Percentiles rank a stretch among this genome's conserved stretches.
Evolutionary conservation across 2,797 vertebrate species (phyloP).

Genomic region (Ambastaia sidthimunki): DNA sequence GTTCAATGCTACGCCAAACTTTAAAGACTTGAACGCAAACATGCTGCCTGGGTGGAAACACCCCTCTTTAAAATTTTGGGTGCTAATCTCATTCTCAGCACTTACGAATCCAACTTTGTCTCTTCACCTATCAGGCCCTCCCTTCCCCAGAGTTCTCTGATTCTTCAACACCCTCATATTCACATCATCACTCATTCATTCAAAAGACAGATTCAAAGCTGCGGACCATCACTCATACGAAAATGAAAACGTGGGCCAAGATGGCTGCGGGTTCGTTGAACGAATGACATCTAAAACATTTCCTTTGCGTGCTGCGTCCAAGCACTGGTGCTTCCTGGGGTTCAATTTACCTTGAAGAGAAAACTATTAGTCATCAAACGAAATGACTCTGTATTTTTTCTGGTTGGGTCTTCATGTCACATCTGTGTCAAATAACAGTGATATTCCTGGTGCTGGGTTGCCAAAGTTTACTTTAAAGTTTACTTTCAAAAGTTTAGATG

Average conservation of each 20-base stretch:
- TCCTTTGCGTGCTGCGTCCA: conserved; percentile 27
- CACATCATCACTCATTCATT: conserved; percentile 41
- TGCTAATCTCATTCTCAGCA: not conserved
- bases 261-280: conserved; percentile 37
- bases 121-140: conserved; percentile 6
- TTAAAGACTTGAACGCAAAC: not conserved
- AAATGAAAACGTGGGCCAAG: conserved; percentile 23
- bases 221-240: conserved; percentile 29
- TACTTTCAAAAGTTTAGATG: not conserved
- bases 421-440: conserved; percentile 29
- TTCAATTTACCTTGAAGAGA: conserved; percentile 41
- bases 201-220: conserved; percentile 30
- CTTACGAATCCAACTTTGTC: not conserved
- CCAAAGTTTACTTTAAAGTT: conserved; percentile 5
- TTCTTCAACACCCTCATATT: conserved; percentile 27
- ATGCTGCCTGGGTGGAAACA: not conserved
- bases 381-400: conserved; percentile 13
- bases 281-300: conserved; percentile 45
- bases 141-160: not conserved
- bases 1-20: not conserved
- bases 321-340: conserved; percentile 33
- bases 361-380: conserved; percentile 33
- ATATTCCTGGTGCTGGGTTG: not conserved
- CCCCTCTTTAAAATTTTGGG: not conserved
- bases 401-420: conserved; percentile 2